A percentile compares a stretch with the other conserved stretches of the same genome.
Evolutionary conservation across 2,888 invertebrate genomes (phyloP).

Genomic region (Cenopis cana): DNA sequence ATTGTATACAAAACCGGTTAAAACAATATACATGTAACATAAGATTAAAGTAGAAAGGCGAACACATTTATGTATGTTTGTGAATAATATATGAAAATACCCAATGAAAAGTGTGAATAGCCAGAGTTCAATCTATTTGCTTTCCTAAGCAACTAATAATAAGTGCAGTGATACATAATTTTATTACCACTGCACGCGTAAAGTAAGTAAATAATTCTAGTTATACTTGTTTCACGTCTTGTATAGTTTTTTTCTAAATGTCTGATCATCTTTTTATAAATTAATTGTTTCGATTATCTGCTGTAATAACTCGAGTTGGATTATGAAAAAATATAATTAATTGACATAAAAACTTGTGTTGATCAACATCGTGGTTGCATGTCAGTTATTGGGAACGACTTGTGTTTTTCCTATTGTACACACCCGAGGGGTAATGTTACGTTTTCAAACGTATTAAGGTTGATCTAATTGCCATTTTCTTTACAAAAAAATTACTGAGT

Average conservation of each 20-base stretch:
- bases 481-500: no score
- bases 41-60: no score
- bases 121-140: no score
- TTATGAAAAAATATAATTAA: slow-evolving; percentile 29
- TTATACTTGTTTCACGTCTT: not conserved
- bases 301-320: slow-evolving; percentile 7
- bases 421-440: not conserved
- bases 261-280: not conserved
- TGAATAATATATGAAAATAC: no score
- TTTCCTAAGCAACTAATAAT: not conserved
- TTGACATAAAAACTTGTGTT: slow-evolving; percentile 33
- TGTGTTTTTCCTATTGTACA: slow-evolving; percentile 14
- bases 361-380: slow-evolving; percentile 31
- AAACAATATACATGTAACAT: no score
- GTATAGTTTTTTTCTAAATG: not conserved
- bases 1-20: no score
- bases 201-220: not conserved
- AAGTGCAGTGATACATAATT: not conserved
- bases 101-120: no score
- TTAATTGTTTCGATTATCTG: slow-evolving; percentile 6
- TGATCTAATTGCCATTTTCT: no score
- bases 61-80: no score
- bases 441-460: no score
- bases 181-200: not conserved
- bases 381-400: slow-evolving; percentile 3